Base-by-base conservation (phyloP, 1,140 invertebrate genomes). In the Onthophagus taurus region DNA sequence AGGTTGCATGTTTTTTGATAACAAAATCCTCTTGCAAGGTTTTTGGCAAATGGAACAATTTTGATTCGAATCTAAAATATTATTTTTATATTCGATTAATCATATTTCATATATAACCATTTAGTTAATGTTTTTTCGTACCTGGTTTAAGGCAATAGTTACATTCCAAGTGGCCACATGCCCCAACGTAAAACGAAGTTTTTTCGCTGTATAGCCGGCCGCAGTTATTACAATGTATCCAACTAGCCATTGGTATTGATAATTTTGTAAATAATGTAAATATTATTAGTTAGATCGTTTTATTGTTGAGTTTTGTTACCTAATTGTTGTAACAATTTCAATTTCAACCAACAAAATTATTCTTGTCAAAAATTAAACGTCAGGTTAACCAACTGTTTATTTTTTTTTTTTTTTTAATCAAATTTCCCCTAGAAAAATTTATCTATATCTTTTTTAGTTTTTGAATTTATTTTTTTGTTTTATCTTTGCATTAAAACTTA, bases 221-320 rank as follows among this genome's bases (percentile, higher is more conserved):
- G 46, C 58, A 60, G 26, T 50, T 55, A 45, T 60, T 60, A 39
- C 58, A 60, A 50, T 57, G 51, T 5, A 60, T 34, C 54, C 54
- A 60, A 37, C 51, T 45, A 17, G 35, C 51, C 49, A 50, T 50
- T 50, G 7, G n/a, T n/a, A n/a, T n/a, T n/a, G n/a, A n/a, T n/a
- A n/a, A n/a, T n/a, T n/a, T n/a, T n/a, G n/a, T n/a, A n/a, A n/a
- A n/a, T n/a, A n/a, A n/a, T n/a, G n/a, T n/a, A n/a, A n/a, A 6
- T 6, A 26, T 7, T n/a, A 26, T 7, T 7, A n/a, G 23, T 26
- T 26, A 7, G 23, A 26, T n/a, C n/a, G 6, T 26, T 26, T 6
- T 26, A n/a, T 26, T n/a, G n/a, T 7, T 26, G n/a, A n/a, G 6
- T 26, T 26, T 6, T 26, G n/a, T 26, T 26, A 26, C 6, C n/a